Percentiles rank a stretch among this genome's conserved stretches.
Conservation (phyloP, 2,797 vertebrate species). For the Enteromius thamalakanensis region DNA sequence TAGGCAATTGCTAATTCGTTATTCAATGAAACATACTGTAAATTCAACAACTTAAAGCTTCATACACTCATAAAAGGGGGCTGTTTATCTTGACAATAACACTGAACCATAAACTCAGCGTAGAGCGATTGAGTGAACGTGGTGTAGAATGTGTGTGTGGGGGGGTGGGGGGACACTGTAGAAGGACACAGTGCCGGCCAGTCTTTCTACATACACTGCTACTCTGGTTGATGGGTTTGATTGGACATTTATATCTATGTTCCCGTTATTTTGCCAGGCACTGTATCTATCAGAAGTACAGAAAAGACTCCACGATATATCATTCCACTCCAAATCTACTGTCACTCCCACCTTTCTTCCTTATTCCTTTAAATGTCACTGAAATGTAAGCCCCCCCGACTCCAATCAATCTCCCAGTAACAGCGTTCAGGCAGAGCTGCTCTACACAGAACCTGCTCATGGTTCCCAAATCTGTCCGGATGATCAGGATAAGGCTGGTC, state of each 20-base stretch:
- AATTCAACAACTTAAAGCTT: too few species aligned
- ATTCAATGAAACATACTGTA: too few species aligned
- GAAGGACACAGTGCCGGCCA: constrained; percentile 6
- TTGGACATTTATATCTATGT: not conserved
- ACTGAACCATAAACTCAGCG: constrained; percentile 10
- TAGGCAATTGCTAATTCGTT: too few species aligned
- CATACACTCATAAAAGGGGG: not conserved
- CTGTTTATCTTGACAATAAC: not conserved
- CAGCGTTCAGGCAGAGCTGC: not conserved
- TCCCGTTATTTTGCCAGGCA: constrained; percentile 2
- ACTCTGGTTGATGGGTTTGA: not conserved
- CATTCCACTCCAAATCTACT: constrained; percentile 21
- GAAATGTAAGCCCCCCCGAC: constrained; percentile 1
- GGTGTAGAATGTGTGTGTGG: not conserved
- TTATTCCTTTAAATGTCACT: not conserved
- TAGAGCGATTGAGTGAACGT: not conserved
- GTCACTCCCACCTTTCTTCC: not conserved
- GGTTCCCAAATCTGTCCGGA: not conserved
- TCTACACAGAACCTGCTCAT: constrained; percentile 30
- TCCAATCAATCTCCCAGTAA: constrained; percentile 29
- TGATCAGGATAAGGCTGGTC: not conserved
- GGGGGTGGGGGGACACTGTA: not conserved
- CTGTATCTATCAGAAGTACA: not conserved
- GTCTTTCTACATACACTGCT: constrained; percentile 8
- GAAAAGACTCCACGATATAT: constrained; percentile 32